phyloP scores from a whole-genome alignment of 2,113 vertebrate genomes.

The Acinonyx jubatus region DNA sequence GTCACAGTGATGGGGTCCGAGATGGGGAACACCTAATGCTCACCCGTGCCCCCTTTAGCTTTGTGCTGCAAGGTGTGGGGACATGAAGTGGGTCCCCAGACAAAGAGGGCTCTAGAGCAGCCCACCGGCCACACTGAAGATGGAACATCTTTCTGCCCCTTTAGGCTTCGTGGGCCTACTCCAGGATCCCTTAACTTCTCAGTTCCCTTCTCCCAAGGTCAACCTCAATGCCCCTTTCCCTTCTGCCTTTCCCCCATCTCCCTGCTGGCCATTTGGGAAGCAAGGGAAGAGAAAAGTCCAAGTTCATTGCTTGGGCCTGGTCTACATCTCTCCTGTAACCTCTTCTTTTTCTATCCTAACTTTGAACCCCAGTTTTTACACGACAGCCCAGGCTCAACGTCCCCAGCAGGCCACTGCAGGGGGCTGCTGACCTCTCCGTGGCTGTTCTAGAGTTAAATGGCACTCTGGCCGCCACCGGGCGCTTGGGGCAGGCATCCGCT shows the following conservation, averaged over 20 bases:
- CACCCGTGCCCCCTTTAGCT: background rate
- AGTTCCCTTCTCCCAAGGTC: background rate
- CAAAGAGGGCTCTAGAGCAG: background rate
- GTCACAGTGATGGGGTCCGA: background rate
- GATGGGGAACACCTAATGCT: background rate
- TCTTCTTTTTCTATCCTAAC: background rate
- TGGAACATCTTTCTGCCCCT: background rate
- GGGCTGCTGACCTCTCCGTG: background rate
- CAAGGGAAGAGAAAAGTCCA: background rate
- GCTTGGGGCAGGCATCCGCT: background rate
- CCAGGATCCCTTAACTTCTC: background rate
- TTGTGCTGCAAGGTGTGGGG: background rate
- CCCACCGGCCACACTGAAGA: background rate
- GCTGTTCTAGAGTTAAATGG: slow-evolving; percentile 32
- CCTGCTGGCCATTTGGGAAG: background rate
- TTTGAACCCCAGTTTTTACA: background rate
- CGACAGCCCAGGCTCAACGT: no score
- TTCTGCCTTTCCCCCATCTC: background rate
- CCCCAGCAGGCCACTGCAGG: background rate
- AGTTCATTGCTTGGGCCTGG: background rate
- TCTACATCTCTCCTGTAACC: background rate
- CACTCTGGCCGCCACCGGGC: rapidly evolving
- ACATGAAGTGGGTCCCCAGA: background rate
- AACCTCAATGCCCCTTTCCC: background rate
- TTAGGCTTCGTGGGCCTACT: background rate